A percentile compares a stretch with the other conserved stretches of the same genome.
phyloP scores from a whole-genome alignment of 2,113 vertebrate genomes.

The Sinocyclocheilus anophthalmus region DNA sequence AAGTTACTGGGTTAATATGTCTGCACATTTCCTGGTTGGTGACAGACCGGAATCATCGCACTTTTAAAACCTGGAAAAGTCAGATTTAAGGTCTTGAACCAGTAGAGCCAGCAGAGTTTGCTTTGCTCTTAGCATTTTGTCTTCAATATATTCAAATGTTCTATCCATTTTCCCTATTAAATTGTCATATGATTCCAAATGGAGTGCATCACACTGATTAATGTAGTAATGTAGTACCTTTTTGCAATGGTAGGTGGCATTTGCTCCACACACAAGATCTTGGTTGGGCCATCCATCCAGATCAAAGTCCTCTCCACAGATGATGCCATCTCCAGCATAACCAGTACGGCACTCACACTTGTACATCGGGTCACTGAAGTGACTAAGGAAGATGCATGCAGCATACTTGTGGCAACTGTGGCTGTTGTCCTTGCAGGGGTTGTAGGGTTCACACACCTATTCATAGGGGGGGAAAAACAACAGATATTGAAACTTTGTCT shows the following conservation, averaged over 20 bases:
- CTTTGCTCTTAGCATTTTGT: not conserved
- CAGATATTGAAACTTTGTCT: not conserved
- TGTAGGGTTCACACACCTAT: constrained; percentile 92
- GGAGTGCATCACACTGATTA: not conserved
- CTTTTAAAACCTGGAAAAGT: too few relatives aligned
- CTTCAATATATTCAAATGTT: not conserved
- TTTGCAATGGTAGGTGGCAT: constrained; percentile 89
- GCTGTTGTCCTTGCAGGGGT: constrained; percentile 91
- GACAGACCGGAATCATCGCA: not conserved
- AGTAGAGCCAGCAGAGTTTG: not conserved
- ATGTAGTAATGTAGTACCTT: constrained; percentile 73
- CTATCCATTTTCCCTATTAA: not conserved
- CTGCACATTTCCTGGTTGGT: too few relatives aligned
- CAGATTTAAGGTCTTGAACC: not conserved
- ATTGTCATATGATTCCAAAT: not conserved
- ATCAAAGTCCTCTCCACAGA: constrained; percentile 94
- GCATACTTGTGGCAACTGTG: constrained; percentile 89
- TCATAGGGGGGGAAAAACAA: constrained; percentile 13
- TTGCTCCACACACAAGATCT: constrained; percentile 85
- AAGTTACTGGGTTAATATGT: too few relatives aligned
- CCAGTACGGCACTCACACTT: constrained; percentile 90
- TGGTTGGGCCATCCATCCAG: constrained; percentile 96
- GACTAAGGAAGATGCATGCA: constrained; percentile 89
- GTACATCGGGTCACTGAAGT: constrained; percentile 90
- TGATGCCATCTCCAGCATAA: constrained; percentile 89